Conservation (phyloP, 2,888 invertebrate species). For the Catocala fraxini region DNA sequence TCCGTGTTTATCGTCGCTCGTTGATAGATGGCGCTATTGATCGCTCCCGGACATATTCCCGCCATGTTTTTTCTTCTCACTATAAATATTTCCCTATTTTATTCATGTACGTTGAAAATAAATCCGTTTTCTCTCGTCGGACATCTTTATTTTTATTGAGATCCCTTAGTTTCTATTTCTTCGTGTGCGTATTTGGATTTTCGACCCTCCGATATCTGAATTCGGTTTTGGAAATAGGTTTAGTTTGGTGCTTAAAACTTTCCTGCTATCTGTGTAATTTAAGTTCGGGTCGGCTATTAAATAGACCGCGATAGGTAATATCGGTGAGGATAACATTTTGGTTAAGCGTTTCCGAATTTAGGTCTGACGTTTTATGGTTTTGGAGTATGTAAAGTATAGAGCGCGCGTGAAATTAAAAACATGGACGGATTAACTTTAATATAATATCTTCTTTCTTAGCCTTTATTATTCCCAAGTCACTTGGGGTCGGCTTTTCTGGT, state of each 20-base stretch:
- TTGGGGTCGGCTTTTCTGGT: no score
- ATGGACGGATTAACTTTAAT: no score
- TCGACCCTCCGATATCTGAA: conserved; percentile 1
- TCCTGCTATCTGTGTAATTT: background rate
- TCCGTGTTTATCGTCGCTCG: conserved; percentile 33
- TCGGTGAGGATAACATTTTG: no score
- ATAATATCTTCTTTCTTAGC: no score
- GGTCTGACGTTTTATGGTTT: no score
- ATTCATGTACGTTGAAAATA: conserved; percentile 28
- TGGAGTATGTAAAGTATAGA: no score
- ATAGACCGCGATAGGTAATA: no score
- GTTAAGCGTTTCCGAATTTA: no score
- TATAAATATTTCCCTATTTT: conserved; percentile 42
- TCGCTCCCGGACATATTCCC: conserved; percentile 8
- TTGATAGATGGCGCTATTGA: conserved; percentile 46
- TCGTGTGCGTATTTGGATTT: background rate
- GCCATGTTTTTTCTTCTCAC: conserved; percentile 26
- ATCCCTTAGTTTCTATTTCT: conserved; percentile 7
- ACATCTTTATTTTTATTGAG: conserved; percentile 43
- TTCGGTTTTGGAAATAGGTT: conserved; percentile 1
- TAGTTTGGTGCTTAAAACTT: conserved; percentile 2
- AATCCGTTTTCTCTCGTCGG: conserved; percentile 34
- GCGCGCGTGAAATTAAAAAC: no score
- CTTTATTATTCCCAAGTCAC: no score
- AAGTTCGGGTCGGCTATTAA: background rate